Evolutionary conservation across 2,888 invertebrate species (phyloP).

Genomic region (Ypsolopha sequella): DNA sequence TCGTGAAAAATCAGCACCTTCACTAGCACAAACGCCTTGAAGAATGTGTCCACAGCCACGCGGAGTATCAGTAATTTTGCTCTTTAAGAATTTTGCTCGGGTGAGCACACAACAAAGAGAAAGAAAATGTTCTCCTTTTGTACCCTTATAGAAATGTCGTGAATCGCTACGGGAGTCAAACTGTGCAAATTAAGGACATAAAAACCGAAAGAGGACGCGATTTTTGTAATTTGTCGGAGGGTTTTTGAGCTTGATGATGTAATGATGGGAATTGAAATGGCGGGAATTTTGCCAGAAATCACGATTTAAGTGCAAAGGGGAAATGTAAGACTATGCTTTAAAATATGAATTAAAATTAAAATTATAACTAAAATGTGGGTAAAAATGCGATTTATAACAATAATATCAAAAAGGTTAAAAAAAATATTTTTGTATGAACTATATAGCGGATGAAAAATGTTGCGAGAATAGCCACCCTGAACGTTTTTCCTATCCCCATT

Average conservation of each 20-base stretch:
- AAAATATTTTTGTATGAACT: too few species aligned
- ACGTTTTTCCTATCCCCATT: too few species aligned
- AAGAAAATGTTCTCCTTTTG: constrained; percentile 35
- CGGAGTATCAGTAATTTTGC: constrained; percentile 17
- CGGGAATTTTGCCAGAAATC: background rate
- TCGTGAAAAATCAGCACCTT: background rate
- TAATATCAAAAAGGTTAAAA: too few species aligned
- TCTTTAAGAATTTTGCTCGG: constrained; percentile 26
- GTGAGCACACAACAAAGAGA: constrained; percentile 35
- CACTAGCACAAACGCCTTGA: background rate
- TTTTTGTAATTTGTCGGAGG: constrained; percentile 14
- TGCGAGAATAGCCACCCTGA: too few species aligned
- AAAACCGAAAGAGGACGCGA: constrained; percentile 50
- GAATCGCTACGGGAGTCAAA: constrained; percentile 1
- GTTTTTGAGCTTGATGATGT: background rate
- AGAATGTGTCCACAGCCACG: background rate
- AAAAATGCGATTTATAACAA: too few species aligned
- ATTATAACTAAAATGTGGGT: too few species aligned
- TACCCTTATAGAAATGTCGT: background rate
- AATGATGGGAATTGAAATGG: background rate
- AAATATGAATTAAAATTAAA: too few species aligned
- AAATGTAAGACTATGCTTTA: too few species aligned
- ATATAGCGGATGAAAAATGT: too few species aligned
- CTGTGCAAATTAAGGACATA: constrained; percentile 53
- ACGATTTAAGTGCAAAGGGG: background rate